Percentiles rank a stretch among this genome's conserved stretches.
phyloP scores from a whole-genome alignment of 2,797 vertebrate genomes.

The Arrhamphus sclerolepis region DNA sequence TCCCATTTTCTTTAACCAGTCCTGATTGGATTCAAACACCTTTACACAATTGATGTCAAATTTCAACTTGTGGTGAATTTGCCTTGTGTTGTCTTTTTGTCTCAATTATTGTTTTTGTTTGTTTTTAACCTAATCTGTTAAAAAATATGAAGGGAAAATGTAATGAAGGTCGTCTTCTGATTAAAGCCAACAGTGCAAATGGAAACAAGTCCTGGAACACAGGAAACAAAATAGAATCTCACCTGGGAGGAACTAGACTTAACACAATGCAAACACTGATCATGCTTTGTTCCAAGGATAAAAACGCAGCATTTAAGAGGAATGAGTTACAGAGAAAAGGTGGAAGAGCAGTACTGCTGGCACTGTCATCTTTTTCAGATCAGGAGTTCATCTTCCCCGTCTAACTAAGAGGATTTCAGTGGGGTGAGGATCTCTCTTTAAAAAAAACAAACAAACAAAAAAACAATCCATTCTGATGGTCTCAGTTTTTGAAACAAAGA shows the following conservation, averaged over 20 bases:
- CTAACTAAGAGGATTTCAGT: not conserved
- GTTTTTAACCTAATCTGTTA: slow-evolving; percentile 7
- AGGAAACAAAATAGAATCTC: slow-evolving; percentile 98
- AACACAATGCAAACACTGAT: slow-evolving; percentile 93
- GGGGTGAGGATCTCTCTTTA: not conserved
- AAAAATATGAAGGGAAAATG: slow-evolving; percentile 34
- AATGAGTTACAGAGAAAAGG: slow-evolving; percentile 86
- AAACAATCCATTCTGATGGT: too few relatives aligned
- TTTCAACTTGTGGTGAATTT: slow-evolving; percentile 33
- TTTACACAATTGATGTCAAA: slow-evolving; percentile 27
- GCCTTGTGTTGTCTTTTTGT: slow-evolving; percentile 23
- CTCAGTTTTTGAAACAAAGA: too few relatives aligned
- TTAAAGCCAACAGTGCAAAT: slow-evolving; percentile 35
- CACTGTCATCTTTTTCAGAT: slow-evolving; percentile 67
- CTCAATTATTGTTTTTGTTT: slow-evolving; percentile 9
- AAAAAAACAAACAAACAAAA: too few relatives aligned
- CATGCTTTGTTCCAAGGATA: slow-evolving; percentile 89
- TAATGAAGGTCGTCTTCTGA: slow-evolving; percentile 38
- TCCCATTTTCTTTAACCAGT: slow-evolving; percentile 52
- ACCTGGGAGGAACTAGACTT: slow-evolving; percentile 87
- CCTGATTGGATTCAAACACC: slow-evolving; percentile 33
- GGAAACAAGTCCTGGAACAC: slow-evolving; percentile 80
- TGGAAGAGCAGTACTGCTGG: slow-evolving; percentile 93
- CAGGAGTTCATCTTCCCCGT: not conserved
- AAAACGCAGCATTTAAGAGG: slow-evolving; percentile 82